These are phyloP conservation scores for Strix aluco DNA, from an alignment of 2,113 vertebrate species.

Conservation along the genomic window DNA sequence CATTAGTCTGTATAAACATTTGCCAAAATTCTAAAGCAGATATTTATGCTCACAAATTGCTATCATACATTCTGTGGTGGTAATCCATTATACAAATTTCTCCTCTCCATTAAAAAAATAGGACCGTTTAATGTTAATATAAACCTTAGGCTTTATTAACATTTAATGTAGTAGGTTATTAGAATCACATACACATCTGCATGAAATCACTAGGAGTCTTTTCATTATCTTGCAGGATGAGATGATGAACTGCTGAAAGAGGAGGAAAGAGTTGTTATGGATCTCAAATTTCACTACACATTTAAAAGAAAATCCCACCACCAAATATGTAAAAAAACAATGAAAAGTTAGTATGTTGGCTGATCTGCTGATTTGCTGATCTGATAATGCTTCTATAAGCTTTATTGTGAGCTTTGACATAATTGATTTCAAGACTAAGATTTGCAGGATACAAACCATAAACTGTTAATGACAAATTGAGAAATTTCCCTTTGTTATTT, in stretches of 20 bases:
- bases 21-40: neutral
- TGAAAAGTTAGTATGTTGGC: neutral
- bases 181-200: neutral
- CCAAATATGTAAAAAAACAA: neutral
- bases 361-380: neutral
- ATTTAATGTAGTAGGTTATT: neutral
- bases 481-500: slow-evolving; percentile 59
- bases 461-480: slow-evolving; percentile 60
- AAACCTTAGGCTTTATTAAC: neutral
- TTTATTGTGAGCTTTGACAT: neutral
- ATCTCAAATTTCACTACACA: slow-evolving; percentile 1
- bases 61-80: neutral
- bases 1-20: neutral
- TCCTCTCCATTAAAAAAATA: neutral
- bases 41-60: neutral
- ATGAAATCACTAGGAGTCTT: neutral
- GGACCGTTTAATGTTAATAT: neutral
- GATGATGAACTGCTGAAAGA: slow-evolving; percentile 42
- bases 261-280: slow-evolving; percentile 1
- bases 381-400: neutral
- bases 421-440: neutral
- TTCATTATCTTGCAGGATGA: slow-evolving; percentile 29
- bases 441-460: neutral
- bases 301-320: neutral
- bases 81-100: neutral